Conservation (phyloP, 2,113 vertebrate species). For the Chaetodon trifascialis region DNA sequence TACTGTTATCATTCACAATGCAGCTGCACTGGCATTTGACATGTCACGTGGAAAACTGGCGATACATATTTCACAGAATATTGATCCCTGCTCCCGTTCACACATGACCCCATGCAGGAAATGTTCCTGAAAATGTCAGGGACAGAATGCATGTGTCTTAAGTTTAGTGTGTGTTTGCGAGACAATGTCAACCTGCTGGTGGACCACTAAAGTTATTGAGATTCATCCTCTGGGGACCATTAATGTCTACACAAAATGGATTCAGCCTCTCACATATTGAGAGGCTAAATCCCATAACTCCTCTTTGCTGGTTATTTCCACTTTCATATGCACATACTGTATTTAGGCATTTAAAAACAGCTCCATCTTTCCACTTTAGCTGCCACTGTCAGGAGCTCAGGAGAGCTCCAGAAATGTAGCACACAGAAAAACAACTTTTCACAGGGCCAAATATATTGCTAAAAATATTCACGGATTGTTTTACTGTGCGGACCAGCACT, state of each 20-base stretch:
- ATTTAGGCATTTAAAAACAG: slow-evolving; percentile 28
- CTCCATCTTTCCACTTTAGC: slow-evolving; percentile 27
- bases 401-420: slow-evolving; percentile 40
- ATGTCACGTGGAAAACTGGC: too few relatives aligned
- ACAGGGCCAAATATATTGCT: slow-evolving; percentile 47
- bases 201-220: neutral
- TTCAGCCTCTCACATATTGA: too few relatives aligned
- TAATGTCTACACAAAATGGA: neutral
- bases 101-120: too few relatives aligned
- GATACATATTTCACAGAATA: too few relatives aligned
- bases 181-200: neutral
- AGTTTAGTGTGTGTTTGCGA: too few relatives aligned
- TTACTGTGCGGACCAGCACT: slow-evolving; percentile 44
- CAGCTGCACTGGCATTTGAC: too few relatives aligned
- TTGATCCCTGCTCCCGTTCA: too few relatives aligned
- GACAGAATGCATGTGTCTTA: too few relatives aligned
- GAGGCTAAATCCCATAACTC: neutral
- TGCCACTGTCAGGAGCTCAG: slow-evolving; percentile 40
- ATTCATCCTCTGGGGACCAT: neutral
- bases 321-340: slow-evolving; percentile 22
- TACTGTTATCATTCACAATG: too few relatives aligned
- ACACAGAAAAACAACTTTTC: slow-evolving; percentile 47
- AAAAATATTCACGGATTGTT: slow-evolving; percentile 56
- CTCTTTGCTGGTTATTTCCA: slow-evolving; percentile 20
- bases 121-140: too few relatives aligned